Base-by-base conservation (phyloP, 23 tunicate species). In the Halocynthia aurantium region DNA sequence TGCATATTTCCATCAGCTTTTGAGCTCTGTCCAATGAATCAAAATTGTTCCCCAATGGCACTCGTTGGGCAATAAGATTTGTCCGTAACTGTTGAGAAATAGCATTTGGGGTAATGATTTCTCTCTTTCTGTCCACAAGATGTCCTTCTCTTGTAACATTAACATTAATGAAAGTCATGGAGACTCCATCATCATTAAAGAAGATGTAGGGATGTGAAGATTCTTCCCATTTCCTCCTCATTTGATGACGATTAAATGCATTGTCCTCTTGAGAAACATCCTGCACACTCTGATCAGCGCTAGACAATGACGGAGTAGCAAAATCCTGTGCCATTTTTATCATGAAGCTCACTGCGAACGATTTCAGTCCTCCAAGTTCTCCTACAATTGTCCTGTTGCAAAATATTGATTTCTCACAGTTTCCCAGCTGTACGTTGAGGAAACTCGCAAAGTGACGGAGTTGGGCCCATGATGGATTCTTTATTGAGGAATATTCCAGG, bases 321-420 rank as follows among this genome's bases (percentile, higher is more conserved):
- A 83, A 83, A 56, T 83, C 86, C 65, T 82, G 86, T 9, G 86
- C 65, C 86, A 82, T 82, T 52, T 80, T 62, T 15, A 82, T 75
- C 86, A 82, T 82, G 22, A 82, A 82, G 49, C 75, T 64, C 52
- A 82, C 86, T 18, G 67, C 86, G 62, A 82, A 82, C 31, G 9
- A 13, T 64, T 75, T 82, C 22, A 82, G 67, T 7, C 75, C 86
- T 65, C 6, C 19, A 7, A 81, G 15, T 10, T 78, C 78, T 10
- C 64, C 20, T 0, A 79, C 76, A 0, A 78, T 13, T 0, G 72
- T 53, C 12, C 6, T 55, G 50, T 82, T 67, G 55, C 52, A 52
- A 53, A 63, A 82, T 19, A 63, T 40, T 10, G 86, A 82, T 10
- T 82, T 82, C 57, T 82, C 86, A 72, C 86, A 82, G 66, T 82